A percentile compares a stretch with the other conserved stretches of the same genome.
These are phyloP conservation scores for Karalla daura DNA, from an alignment of 2,797 vertebrate species.

Conservation along the genomic window DNA sequence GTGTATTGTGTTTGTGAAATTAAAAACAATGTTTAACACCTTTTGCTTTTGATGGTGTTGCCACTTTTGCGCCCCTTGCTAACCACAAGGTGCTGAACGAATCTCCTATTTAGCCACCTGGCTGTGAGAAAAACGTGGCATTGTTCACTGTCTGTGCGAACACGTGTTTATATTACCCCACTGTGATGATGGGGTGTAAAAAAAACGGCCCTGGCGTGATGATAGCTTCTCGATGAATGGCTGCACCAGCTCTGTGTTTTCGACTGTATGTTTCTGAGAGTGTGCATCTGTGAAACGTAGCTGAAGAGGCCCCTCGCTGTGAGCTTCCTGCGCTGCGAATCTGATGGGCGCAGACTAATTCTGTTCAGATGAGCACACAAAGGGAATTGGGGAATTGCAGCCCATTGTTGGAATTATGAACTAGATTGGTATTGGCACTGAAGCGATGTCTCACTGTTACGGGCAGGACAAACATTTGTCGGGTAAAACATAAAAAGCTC, in stretches of 20 bases:
- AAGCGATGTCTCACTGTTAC: not conserved
- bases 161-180: slow-evolving; percentile 37
- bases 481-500: not conserved
- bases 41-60: not conserved
- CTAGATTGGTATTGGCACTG: not conserved
- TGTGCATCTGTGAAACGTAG: slow-evolving; percentile 13
- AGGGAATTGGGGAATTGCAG: slow-evolving; percentile 11
- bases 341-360: slow-evolving; percentile 48
- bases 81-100: slow-evolving; percentile 11
- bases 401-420: slow-evolving; percentile 11
- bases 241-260: slow-evolving; percentile 12
- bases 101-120: not conserved
- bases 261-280: not conserved
- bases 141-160: slow-evolving; percentile 19
- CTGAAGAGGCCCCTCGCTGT: slow-evolving; percentile 22
- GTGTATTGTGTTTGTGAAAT: too few species aligned
- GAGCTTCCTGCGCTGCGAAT: slow-evolving; percentile 15
- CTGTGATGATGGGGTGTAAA: slow-evolving; percentile 56
- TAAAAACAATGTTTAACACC: not conserved
- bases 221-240: slow-evolving; percentile 30
- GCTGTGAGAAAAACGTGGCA: slow-evolving; percentile 18
- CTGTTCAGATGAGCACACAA: slow-evolving; percentile 1
- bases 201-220: slow-evolving; percentile 43
- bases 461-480: not conserved
- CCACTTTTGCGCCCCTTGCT: not conserved